These are phyloP conservation scores for Chamaetylas fuelleborni DNA, from an alignment of 2,113 vertebrate genomes.

Conservation along the genomic window DNA sequence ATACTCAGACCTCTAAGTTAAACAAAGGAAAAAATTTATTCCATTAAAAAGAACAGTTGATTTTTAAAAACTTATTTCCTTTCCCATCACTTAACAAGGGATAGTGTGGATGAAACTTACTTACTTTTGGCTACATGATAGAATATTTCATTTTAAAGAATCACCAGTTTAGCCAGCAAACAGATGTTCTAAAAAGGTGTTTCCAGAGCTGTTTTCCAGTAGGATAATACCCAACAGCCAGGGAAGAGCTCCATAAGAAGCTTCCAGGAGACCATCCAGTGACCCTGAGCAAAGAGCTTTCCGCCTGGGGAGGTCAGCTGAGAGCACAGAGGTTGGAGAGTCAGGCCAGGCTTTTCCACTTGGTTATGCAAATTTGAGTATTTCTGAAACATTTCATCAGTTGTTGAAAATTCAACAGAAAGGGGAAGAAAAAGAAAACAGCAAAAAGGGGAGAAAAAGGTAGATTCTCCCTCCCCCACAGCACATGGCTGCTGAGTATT, in stretches of 20 bases:
- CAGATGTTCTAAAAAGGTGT: neutral
- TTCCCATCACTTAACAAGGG: neutral
- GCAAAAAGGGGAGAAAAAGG: neutral
- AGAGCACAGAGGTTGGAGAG: neutral
- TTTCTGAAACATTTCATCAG: neutral
- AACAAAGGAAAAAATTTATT: conserved; percentile 26
- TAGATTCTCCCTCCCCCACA: neutral
- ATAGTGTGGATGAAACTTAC: neutral
- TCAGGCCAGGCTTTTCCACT: neutral
- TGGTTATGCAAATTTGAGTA: neutral
- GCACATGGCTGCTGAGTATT: neutral
- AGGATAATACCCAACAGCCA: neutral
- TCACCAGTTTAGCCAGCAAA: neutral
- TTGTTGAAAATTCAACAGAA: neutral
- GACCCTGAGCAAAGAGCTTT: neutral
- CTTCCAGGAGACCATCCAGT: neutral
- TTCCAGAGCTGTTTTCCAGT: neutral
- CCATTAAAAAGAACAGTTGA: neutral
- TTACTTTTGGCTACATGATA: neutral
- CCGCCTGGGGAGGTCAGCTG: neutral
- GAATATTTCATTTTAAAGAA: neutral
- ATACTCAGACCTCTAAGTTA: neutral
- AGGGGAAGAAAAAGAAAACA: neutral
- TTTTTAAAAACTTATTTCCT: neutral
- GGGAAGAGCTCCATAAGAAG: neutral